Evolutionary conservation across 2,888 invertebrate genomes (phyloP).

Genomic region (Formica aserva): DNA sequence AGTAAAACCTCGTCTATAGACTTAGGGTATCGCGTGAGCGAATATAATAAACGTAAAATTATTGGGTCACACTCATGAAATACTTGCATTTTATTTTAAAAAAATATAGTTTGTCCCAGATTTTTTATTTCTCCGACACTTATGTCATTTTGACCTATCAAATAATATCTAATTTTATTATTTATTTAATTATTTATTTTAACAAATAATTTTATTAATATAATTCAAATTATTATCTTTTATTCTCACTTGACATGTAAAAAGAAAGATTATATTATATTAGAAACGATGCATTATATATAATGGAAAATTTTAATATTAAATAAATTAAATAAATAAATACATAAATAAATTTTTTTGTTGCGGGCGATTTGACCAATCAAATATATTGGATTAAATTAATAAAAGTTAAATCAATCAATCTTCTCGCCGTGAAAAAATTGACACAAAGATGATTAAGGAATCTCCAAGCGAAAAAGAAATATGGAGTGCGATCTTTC

Average conservation of each 20-base stretch:
- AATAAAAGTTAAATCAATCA: no score
- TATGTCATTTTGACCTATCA: background rate
- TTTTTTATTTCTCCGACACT: background rate
- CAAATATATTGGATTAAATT: no score
- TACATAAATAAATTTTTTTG: no score
- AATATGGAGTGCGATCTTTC: background rate
- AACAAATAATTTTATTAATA: background rate
- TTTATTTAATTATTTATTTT: no score
- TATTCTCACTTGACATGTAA: background rate
- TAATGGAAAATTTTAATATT: no score
- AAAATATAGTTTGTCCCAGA: no score
- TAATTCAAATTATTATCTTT: background rate
- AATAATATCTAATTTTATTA: background rate
- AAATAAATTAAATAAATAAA: no score
- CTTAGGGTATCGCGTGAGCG: background rate
- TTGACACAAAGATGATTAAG: background rate
- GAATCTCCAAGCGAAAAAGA: background rate
- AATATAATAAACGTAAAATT: slow-evolving; percentile 7
- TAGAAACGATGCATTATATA: no score
- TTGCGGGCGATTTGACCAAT: no score
- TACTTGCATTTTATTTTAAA: background rate
- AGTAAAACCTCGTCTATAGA: background rate
- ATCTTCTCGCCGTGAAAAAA: background rate
- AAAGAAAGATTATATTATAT: no score
- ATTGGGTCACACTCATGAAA: background rate